Evolutionary conservation across 2,888 invertebrate genomes (phyloP), one percentile per base, ranked within the genome.

Genomic region (Subacronicta megacephala): DNA sequence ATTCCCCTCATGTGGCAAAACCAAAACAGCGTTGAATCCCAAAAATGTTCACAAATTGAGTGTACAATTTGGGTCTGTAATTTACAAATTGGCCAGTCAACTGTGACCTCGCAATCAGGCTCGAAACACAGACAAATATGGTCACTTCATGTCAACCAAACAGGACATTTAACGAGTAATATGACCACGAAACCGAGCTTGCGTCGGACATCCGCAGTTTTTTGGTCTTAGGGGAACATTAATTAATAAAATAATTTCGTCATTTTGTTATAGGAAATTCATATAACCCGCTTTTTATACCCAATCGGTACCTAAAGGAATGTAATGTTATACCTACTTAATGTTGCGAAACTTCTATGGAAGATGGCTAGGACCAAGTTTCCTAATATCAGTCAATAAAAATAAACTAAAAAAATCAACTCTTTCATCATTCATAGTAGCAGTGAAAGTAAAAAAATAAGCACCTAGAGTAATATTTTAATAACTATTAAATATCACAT

Each of bases 81-180:
- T 62, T 74, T 54, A 60, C 62, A 76, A 74, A 72, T 73, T 77
- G 72, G 44, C 55, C 46, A 50, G 41, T 44, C 54, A 50, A 50
- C 55, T 20, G 52, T 29, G 69, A 62, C 75, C 74, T 71, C 62
- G 50, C 63, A 75, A 68, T 75, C 68, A 73, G 53, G 43, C 64
- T 58, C 57, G 62, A 63, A 64, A 70, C 67, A 68, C 53, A 55
- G 62, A 54, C 67, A 60, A 75, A 73, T 64, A 53, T 62, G 64
- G 61, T 65, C 63, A 69, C 62, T 60, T 57, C 49, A 51, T 66
- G 61, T 54, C 64, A 58, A 53, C 36, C 42, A 40, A 61, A 62
- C 72, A 62, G 45, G 68, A 20, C 42, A 62, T 58, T 50, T 53
- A 42, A 53, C 51, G 47, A 53, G 62, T 52, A 58, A 38, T 47